Evolutionary conservation across 1,140 invertebrate species (phyloP).

Genomic region (Musca domestica): DNA sequence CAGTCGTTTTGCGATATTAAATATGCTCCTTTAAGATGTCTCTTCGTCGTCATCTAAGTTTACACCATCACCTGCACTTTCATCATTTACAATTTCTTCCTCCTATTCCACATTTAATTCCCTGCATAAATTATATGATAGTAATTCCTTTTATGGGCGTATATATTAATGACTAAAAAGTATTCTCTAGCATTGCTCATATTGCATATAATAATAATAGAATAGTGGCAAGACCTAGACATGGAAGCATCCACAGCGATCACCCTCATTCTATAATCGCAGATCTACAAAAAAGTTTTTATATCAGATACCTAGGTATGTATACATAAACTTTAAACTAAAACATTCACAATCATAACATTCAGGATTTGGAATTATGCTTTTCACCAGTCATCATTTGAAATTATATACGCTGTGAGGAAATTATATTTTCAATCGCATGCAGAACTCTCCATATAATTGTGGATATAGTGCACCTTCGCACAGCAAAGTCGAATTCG

Average conservation of each 20-base stretch:
- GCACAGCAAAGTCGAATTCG: no score
- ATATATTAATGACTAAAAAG: no score
- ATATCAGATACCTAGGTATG: no score
- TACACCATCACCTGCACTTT: no score
- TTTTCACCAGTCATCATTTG: not conserved
- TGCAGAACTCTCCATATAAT: not conserved
- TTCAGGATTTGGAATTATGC: not conserved
- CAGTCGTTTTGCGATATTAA: no score
- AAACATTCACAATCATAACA: not conserved
- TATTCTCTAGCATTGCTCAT: not conserved
- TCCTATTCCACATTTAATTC: no score
- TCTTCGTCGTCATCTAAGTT: no score
- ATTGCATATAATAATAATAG: not conserved
- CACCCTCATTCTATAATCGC: not conserved
- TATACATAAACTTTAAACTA: no score
- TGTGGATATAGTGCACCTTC: no score
- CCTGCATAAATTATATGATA: not conserved
- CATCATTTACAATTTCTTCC: no score
- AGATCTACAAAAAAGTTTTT: not conserved
- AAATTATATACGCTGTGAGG: not conserved
- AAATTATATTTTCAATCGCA: not conserved
- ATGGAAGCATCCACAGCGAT: not conserved
- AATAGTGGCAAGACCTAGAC: not conserved
- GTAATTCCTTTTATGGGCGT: no score
- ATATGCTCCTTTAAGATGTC: no score